phyloP scores from a whole-genome alignment of 1,140 invertebrate species.

The Palaemon carinicauda region DNA sequence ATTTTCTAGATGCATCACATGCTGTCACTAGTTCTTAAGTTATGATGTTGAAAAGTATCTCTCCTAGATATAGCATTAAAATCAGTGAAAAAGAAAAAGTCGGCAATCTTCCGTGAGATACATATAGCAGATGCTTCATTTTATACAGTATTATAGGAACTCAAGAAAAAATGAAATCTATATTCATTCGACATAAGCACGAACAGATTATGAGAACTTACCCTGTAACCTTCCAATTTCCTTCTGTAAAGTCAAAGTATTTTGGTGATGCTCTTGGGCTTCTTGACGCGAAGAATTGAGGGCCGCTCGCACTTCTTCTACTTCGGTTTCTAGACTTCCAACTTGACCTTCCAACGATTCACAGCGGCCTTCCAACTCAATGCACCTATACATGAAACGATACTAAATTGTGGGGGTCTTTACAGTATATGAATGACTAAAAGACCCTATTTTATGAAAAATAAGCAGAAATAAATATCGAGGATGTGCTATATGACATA shows the following conservation, averaged over 20 bases:
- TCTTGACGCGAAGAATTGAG: conserved; percentile 15
- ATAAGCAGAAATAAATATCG: background rate
- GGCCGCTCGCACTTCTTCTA: conserved; percentile 20
- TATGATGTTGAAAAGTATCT: too few relatives aligned
- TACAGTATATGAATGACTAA: background rate
- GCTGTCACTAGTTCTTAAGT: too few relatives aligned
- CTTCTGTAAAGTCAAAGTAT: conserved; percentile 22
- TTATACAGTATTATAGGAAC: too few relatives aligned
- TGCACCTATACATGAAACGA: conserved; percentile 2
- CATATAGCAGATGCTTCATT: too few relatives aligned
- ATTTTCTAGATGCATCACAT: too few relatives aligned
- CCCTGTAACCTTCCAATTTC: conserved; percentile 38
- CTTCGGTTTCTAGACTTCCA: conserved; percentile 11
- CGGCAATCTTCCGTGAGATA: background rate
- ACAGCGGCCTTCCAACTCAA: conserved; percentile 29
- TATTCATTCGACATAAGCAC: background rate
- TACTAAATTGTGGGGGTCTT: background rate
- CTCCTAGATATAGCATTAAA: too few relatives aligned
- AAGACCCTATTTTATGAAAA: background rate
- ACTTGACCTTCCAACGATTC: conserved; percentile 30
- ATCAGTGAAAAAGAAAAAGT: too few relatives aligned
- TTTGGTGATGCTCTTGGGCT: conserved; percentile 13
- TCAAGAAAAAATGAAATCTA: background rate
- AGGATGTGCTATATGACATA: too few relatives aligned
- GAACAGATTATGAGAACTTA: background rate